Evolutionary conservation across 2,797 vertebrate species (phyloP).

Genomic region (Liparis tanakae): DNA sequence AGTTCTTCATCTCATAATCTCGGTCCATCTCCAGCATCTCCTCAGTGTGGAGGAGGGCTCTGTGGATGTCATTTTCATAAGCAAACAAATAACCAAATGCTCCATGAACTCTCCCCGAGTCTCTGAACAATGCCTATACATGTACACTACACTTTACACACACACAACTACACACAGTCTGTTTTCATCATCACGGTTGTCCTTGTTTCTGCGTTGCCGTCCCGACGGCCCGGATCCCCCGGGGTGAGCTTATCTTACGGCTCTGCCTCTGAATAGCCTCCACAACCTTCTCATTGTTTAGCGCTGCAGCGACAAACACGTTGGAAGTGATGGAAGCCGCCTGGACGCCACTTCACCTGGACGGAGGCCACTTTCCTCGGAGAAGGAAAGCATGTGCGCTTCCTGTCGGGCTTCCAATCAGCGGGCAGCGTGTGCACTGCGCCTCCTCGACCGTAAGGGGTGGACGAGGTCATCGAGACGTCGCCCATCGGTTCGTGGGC

Average conservation of each 20-base stretch:
- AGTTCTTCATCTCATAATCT: not conserved
- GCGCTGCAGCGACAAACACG: slow-evolving; percentile 24
- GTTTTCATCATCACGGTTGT: slow-evolving; percentile 36
- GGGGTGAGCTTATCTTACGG: slow-evolving; percentile 63
- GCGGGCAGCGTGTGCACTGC: slow-evolving; percentile 14
- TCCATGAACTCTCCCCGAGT: slow-evolving; percentile 4
- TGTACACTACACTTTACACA: not conserved
- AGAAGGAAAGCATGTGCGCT: slow-evolving; percentile 64
- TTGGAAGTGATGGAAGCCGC: slow-evolving; percentile 46
- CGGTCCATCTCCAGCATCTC: not conserved
- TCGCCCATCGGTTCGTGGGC: too few species aligned
- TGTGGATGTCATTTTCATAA: not conserved
- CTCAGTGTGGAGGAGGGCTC: too few species aligned
- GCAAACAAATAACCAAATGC: not conserved
- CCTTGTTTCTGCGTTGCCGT: slow-evolving; percentile 21
- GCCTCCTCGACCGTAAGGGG: not conserved
- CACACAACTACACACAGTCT: slow-evolving; percentile 3
- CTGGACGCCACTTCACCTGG: slow-evolving; percentile 64
- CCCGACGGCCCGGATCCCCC: slow-evolving; percentile 29
- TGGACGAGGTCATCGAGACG: too few species aligned
- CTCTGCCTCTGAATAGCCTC: slow-evolving; percentile 38
- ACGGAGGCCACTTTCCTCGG: slow-evolving; percentile 56
- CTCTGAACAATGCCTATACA: slow-evolving; percentile 7
- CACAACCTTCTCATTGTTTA: slow-evolving; percentile 61
- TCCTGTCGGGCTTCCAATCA: slow-evolving; percentile 40